Conservation (phyloP, 2,797 vertebrate species). For the Lacerta agilis region DNA sequence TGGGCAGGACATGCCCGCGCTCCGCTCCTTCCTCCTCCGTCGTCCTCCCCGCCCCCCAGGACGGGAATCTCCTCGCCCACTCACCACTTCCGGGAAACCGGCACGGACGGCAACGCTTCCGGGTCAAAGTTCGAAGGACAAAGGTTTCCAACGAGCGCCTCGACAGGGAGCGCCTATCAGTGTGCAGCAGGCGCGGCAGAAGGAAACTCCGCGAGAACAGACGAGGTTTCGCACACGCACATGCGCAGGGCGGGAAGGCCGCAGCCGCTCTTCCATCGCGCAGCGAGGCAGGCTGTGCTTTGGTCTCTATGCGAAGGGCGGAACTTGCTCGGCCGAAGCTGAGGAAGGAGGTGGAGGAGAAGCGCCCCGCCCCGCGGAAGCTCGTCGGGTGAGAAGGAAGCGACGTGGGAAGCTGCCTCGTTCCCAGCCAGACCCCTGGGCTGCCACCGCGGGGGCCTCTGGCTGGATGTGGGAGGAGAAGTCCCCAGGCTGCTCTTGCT, state of each 20-base stretch:
- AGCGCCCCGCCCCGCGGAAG: background rate
- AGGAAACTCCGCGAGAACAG: background rate
- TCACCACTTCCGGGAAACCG: background rate
- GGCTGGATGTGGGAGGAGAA: too few species aligned
- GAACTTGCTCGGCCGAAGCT: background rate
- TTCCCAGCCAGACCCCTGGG: too few species aligned
- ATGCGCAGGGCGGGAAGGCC: too few species aligned
- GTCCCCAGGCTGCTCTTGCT: too few species aligned
- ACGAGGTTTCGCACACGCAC: too few species aligned
- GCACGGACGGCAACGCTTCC: constrained; percentile 28
- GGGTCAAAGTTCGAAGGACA: fast-evolving
- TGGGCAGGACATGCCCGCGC: background rate
- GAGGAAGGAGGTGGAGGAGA: too few species aligned
- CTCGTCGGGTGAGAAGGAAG: too few species aligned
- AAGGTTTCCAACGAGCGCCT: fast-evolving
- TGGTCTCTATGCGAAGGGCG: background rate
- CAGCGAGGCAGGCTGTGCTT: background rate
- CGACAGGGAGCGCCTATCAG: too few species aligned
- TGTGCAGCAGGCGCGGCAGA: background rate
- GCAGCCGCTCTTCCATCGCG: background rate
- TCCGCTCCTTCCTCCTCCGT: background rate
- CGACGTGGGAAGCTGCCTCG: too few species aligned
- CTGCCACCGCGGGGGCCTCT: too few species aligned
- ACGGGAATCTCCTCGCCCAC: background rate
- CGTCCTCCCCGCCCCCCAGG: background rate